These are phyloP conservation scores for Melieria crassipennis DNA, from an alignment of 2,888 invertebrate genomes.

Conservation along the genomic window DNA sequence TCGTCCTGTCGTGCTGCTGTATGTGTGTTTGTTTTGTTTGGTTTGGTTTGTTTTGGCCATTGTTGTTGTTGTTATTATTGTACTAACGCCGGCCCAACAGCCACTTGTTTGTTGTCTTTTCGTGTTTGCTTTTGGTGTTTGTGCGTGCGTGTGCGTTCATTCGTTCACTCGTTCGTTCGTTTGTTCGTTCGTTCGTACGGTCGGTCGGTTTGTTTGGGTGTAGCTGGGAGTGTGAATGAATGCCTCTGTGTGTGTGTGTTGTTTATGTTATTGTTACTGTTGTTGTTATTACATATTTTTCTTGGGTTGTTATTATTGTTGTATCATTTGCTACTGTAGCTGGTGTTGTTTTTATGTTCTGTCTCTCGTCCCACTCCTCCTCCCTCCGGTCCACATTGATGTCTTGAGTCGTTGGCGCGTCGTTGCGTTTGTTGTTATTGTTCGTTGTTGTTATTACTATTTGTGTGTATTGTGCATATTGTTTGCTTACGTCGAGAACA, in stretches of 20 bases:
- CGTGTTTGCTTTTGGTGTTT: background rate
- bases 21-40: too few species aligned
- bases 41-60: too few species aligned
- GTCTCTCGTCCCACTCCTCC: conserved; percentile 15
- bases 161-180: background rate
- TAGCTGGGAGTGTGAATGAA: background rate
- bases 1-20: too few species aligned
- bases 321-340: background rate
- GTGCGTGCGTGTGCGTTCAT: conserved; percentile 5
- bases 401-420: too few species aligned
- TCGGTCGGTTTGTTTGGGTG: background rate
- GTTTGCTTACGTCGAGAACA: too few species aligned
- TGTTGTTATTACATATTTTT: background rate
- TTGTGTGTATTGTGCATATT: too few species aligned
- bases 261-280: background rate
- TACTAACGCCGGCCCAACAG: too few species aligned
- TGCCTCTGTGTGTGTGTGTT: background rate
- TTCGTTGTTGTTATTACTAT: conserved; percentile 17
- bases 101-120: too few species aligned
- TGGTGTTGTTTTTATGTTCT: conserved; percentile 39
- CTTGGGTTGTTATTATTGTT: conserved; percentile 15
- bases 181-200: background rate
- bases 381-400: conserved; percentile 27
- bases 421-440: conserved; percentile 20
- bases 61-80: too few species aligned